Percentiles rank a stretch among this genome's conserved stretches.
phyloP scores from a whole-genome alignment of 1,140 invertebrate genomes.

The Drosophila ogumai region DNA sequence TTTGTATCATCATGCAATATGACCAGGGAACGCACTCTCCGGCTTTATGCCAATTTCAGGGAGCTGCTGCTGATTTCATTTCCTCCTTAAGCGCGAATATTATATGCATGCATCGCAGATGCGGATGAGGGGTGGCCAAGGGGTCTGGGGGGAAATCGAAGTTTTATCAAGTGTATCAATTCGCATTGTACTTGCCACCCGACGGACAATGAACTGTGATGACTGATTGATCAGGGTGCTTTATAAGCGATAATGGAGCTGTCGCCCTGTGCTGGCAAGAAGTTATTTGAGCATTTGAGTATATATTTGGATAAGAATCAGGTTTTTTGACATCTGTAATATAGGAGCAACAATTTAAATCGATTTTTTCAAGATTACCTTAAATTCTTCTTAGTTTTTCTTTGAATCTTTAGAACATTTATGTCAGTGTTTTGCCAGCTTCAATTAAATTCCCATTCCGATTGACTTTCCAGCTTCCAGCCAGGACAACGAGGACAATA shows the following conservation, averaged over 20 bases:
- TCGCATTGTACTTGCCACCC: slow-evolving; percentile 40
- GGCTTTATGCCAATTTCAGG: slow-evolving; percentile 74
- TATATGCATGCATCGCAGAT: slow-evolving; percentile 60
- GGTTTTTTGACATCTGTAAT: background rate
- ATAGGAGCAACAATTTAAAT: background rate
- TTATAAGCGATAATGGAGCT: slow-evolving; percentile 47
- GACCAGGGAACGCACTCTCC: slow-evolving; percentile 71
- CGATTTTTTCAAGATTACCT: background rate
- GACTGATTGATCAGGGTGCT: slow-evolving; percentile 42
- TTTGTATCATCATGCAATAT: slow-evolving; percentile 77
- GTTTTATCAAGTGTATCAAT: slow-evolving; percentile 79
- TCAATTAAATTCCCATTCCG: slow-evolving; percentile 25
- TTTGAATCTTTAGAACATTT: background rate
- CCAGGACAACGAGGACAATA: slow-evolving; percentile 1
- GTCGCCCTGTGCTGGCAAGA: background rate
- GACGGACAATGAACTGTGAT: slow-evolving; percentile 66
- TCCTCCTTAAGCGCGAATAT: slow-evolving; percentile 76
- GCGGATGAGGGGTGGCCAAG: slow-evolving; percentile 3
- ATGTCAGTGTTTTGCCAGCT: slow-evolving; percentile 3
- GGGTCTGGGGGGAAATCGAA: slow-evolving; percentile 67
- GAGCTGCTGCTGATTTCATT: slow-evolving; percentile 73
- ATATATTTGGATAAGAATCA: background rate
- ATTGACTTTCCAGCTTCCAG: slow-evolving; percentile 27
- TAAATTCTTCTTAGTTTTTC: too few species aligned
- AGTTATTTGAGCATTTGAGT: background rate